phyloP scores from a whole-genome alignment of 2,888 invertebrate species.

The Xestia xanthographa region DNA sequence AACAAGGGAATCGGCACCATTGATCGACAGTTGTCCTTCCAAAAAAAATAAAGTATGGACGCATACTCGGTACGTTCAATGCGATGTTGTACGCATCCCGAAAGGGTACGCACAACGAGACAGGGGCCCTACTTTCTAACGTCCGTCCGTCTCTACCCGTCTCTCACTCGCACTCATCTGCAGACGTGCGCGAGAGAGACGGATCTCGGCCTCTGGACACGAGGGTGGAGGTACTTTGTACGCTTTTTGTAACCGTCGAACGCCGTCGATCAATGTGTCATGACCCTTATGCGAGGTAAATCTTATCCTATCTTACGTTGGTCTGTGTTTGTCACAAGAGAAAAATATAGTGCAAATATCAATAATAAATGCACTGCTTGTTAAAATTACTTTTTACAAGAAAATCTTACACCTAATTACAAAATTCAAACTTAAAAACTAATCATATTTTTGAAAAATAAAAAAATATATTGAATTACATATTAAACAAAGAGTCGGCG shows the following conservation, averaged over 20 bases:
- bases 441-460: neutral
- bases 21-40: neutral
- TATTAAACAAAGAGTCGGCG: neutral
- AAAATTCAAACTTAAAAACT: conserved; percentile 17
- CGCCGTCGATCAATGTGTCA: neutral
- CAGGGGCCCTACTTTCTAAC: too few relatives aligned
- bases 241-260: neutral
- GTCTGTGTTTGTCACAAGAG: conserved; percentile 43
- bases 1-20: too few relatives aligned
- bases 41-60: neutral
- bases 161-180: too few relatives aligned
- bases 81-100: neutral
- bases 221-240: neutral
- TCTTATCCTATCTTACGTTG: conserved; percentile 23
- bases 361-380: conserved; percentile 33
- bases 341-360: conserved; percentile 31
- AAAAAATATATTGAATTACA: neutral
- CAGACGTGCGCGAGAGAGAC: too few relatives aligned
- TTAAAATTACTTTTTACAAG: conserved; percentile 27
- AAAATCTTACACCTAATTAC: neutral
- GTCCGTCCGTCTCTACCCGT: too few relatives aligned
- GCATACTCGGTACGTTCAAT: neutral
- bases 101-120: neutral
- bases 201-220: too few relatives aligned
- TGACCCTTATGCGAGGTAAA: conserved; percentile 21